These are phyloP conservation scores for Psilopogon haemacephalus DNA, from an alignment of 2,113 vertebrate genomes.

Conservation along the genomic window DNA sequence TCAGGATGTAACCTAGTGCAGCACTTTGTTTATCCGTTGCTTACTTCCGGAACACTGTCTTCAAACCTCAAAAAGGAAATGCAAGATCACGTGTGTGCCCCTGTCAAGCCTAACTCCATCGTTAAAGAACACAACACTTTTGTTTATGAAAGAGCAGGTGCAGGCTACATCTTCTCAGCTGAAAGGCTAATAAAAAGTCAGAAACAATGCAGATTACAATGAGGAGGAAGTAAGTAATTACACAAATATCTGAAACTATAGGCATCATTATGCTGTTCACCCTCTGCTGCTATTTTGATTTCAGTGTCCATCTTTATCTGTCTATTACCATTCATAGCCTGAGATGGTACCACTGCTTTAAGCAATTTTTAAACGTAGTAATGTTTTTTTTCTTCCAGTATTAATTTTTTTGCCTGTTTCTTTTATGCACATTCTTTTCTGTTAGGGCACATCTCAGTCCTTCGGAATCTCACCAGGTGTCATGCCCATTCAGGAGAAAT, in stretches of 20 bases:
- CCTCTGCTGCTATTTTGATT: background rate
- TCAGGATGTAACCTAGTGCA: background rate
- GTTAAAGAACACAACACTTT: background rate
- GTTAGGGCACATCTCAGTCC: background rate
- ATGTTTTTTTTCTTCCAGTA: conserved; percentile 1
- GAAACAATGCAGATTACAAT: background rate
- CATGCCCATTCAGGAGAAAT: background rate
- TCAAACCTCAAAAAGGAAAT: conserved; percentile 69
- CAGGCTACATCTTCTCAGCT: background rate
- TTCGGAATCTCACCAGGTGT: background rate
- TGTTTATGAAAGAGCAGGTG: background rate
- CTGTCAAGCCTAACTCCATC: background rate
- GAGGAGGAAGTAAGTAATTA: conserved; percentile 14
- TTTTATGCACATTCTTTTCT: background rate
- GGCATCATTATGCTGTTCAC: background rate
- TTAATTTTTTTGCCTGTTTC: background rate
- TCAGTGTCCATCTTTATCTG: background rate
- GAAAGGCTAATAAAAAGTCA: background rate
- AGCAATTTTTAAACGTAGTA: background rate
- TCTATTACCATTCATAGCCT: background rate
- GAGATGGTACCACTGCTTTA: background rate
- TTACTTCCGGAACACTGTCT: conserved; percentile 43
- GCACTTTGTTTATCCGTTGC: background rate
- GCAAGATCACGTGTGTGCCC: background rate
- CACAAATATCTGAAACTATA: background rate